Evolutionary conservation across 2,113 vertebrate genomes (phyloP).

Genomic region (Oreochromis spilurus): DNA sequence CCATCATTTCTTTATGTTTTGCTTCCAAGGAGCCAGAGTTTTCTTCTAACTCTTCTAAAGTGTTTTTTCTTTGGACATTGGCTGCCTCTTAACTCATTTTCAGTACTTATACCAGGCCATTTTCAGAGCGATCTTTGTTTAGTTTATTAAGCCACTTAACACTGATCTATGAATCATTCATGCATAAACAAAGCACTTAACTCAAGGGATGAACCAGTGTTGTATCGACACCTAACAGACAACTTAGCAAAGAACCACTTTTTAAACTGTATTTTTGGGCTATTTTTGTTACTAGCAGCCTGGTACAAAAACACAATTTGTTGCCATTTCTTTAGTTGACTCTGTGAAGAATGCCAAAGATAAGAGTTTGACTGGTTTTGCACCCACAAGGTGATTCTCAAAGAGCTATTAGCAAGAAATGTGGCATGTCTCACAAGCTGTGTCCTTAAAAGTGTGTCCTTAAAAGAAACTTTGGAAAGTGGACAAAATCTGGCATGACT

Average conservation of each 20-base stretch:
- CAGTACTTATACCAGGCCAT: neutral
- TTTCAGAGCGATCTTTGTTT: neutral
- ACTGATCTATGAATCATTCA: neutral
- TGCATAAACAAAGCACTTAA: neutral
- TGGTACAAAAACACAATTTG: neutral
- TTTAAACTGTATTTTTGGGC: neutral
- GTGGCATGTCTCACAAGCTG: neutral
- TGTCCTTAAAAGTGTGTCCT: neutral
- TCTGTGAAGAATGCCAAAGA: neutral
- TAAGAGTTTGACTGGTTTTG: neutral
- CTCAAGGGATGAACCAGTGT: neutral
- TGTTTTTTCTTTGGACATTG: neutral
- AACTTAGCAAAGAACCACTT: neutral
- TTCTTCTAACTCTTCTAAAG: neutral
- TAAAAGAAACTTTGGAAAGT: neutral
- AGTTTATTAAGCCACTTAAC: neutral
- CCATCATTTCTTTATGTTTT: neutral
- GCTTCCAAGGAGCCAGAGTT: neutral
- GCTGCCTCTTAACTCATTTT: neutral
- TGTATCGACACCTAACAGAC: neutral
- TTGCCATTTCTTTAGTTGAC: neutral
- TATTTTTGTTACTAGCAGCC: neutral
- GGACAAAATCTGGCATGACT: rapidly evolving
- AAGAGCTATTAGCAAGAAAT: neutral
- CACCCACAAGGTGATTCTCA: neutral